Conservation (phyloP, 2,888 invertebrate genomes). For the Nezara viridula region DNA sequence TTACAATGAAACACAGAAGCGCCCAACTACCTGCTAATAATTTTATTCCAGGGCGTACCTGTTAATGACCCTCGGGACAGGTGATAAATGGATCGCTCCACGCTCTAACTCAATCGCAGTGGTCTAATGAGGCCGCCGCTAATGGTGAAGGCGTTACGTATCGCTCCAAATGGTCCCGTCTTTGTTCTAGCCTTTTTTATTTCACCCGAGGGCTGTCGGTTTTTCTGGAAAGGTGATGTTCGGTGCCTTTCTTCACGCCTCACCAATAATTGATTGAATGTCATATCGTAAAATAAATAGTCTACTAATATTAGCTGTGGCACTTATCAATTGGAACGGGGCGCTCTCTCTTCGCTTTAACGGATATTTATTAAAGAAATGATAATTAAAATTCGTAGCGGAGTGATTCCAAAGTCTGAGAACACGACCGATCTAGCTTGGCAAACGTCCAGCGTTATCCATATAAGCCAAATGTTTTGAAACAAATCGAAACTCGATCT, state of each 20-base stretch:
- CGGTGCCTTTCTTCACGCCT: constrained; percentile 17
- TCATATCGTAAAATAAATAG: constrained; percentile 28
- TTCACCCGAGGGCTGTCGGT: background rate
- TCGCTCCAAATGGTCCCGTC: constrained; percentile 8
- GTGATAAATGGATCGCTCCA: constrained; percentile 52
- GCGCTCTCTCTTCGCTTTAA: background rate
- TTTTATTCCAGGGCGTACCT: background rate
- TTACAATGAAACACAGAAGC: constrained; percentile 10
- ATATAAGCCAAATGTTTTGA: too few relatives aligned
- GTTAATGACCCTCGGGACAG: constrained; percentile 50
- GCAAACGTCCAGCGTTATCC: too few relatives aligned
- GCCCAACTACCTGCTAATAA: constrained; percentile 39
- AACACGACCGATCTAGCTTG: too few relatives aligned
- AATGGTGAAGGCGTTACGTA: constrained; percentile 50
- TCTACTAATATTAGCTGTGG: background rate
- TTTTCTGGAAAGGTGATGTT: constrained; percentile 20
- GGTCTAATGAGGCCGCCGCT: constrained; percentile 49
- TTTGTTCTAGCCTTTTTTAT: constrained; percentile 43
- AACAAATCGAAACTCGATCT: too few relatives aligned
- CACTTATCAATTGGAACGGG: background rate
- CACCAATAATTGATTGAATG: background rate
- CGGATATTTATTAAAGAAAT: background rate
- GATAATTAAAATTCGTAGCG: background rate
- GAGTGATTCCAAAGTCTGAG: background rate
- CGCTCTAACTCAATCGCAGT: constrained; percentile 53